Conservation (phyloP, 2,113 vertebrate species). For the Alethe castanea region DNA sequence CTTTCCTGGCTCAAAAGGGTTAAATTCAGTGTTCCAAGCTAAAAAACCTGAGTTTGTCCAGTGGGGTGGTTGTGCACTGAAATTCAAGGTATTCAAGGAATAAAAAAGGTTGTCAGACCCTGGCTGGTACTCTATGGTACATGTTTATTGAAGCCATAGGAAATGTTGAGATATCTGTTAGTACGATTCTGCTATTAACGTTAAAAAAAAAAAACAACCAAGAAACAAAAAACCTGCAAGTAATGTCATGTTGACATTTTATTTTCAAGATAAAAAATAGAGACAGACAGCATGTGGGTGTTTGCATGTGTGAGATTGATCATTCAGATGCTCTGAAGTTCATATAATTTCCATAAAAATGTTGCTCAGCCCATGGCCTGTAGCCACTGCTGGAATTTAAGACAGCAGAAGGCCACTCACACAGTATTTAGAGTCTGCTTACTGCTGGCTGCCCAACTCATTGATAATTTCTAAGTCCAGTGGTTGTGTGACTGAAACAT, state of each 20-base stretch:
- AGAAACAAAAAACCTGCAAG: not conserved
- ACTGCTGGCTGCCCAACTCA: not conserved
- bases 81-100: not conserved
- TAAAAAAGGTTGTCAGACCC: not conserved
- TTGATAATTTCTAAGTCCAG: not conserved
- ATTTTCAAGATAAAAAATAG: not conserved
- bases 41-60: not conserved
- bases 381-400: not conserved
- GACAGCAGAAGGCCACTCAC: not conserved
- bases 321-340: not conserved
- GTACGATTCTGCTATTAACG: not conserved
- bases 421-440: not conserved
- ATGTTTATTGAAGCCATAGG: not conserved
- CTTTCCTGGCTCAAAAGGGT: not conserved
- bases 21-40: not conserved
- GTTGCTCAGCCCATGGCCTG: not conserved
- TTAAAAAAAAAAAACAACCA: not conserved
- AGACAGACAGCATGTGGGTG: slow-evolving; percentile 16
- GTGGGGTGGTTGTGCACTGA: not conserved
- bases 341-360: not conserved
- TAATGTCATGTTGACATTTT: not conserved
- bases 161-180: not conserved
- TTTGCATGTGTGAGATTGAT: not conserved
- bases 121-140: not conserved
- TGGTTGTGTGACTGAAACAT: not conserved